phyloP scores from a whole-genome alignment of 2,113 vertebrate species.

The Engystomops pustulosus region DNA sequence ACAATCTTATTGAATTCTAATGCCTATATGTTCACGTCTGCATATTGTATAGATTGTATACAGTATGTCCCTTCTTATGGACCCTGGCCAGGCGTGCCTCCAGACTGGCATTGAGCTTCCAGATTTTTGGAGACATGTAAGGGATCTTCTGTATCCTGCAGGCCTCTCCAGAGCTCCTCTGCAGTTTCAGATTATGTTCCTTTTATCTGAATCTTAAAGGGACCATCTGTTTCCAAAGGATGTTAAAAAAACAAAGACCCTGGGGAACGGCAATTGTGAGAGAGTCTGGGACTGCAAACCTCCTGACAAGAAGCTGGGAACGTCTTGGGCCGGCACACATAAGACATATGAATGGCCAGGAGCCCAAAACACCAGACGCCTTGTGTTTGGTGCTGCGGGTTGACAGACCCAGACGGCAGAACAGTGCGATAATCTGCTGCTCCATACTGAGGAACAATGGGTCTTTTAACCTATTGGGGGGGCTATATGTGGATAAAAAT shows the following conservation, averaged over 20 bases:
- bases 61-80: background rate
- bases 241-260: constrained; percentile 37
- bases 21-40: no score
- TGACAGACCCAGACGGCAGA: background rate
- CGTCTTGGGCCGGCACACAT: constrained; percentile 2
- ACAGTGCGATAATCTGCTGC: background rate
- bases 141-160: background rate
- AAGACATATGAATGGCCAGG: background rate
- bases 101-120: constrained; percentile 1
- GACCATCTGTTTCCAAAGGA: constrained; percentile 53
- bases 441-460: no score
- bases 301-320: constrained; percentile 31
- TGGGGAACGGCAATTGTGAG: constrained; percentile 37
- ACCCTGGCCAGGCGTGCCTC: background rate
- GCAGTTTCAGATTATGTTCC: constrained; percentile 28
- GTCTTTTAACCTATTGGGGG: no score
- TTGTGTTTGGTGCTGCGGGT: background rate
- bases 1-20: background rate
- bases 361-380: constrained; percentile 18
- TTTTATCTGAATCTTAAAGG: constrained; percentile 53
- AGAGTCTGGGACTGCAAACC: constrained; percentile 33
- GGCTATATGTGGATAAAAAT: no score
- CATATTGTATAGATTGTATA: background rate
- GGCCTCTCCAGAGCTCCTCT: background rate
- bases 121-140: background rate